phyloP scores from a whole-genome alignment of 2,888 invertebrate species.

The Zaprionus bogoriensis region DNA sequence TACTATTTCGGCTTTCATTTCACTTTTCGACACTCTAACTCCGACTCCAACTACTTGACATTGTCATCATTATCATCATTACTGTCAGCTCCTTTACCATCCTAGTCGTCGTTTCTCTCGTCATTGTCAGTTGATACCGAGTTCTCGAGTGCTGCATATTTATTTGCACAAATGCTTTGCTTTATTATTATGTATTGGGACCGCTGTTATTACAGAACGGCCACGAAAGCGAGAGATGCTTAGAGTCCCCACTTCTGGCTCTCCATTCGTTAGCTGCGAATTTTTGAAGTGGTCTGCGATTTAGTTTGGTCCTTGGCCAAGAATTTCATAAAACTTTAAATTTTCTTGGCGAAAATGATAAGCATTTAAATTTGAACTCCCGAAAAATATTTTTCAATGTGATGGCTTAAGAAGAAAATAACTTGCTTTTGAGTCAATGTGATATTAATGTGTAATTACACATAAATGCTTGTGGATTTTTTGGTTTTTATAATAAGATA shows the following conservation, averaged over 20 bases:
- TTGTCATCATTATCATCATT: conserved; percentile 21
- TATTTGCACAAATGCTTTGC: conserved; percentile 75
- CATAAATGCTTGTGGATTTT: no score
- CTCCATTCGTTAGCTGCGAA: no score
- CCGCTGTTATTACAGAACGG: conserved; percentile 56
- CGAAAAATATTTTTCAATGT: no score
- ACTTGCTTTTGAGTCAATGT: no score
- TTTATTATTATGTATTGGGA: conserved; percentile 73
- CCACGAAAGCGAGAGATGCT: conserved; percentile 1
- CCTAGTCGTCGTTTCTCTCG: conserved; percentile 38
- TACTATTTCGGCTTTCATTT: not conserved
- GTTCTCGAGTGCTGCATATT: conserved; percentile 79
- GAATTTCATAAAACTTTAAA: no score
- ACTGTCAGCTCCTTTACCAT: not conserved
- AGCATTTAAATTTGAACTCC: no score
- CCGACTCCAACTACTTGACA: conserved; percentile 15
- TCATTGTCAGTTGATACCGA: conserved; percentile 68
- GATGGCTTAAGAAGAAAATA: no score
- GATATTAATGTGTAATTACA: no score
- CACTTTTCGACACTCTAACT: not conserved
- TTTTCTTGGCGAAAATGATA: no score
- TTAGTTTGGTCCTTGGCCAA: no score
- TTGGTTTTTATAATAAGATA: no score
- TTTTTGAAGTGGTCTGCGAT: conserved; percentile 36
- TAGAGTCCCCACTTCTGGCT: no score